Conservation (phyloP, 1,140 invertebrate genomes). For the Zophobas morio region DNA sequence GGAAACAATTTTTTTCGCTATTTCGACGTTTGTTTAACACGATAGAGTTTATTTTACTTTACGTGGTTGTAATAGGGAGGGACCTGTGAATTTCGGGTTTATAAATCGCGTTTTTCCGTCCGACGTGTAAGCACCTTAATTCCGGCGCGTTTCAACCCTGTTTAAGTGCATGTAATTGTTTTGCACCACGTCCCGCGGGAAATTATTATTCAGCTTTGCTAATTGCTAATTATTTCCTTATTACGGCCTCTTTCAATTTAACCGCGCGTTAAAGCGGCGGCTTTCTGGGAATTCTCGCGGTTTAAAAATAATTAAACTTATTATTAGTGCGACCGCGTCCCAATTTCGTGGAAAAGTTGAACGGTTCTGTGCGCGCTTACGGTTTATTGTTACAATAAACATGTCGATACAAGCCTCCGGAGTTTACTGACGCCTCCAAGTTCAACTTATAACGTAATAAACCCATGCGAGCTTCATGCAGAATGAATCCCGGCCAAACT, state of each 20-base stretch:
- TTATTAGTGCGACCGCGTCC: not conserved
- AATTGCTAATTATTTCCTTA: constrained; percentile 15
- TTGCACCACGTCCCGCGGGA: constrained; percentile 7
- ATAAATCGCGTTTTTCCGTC: too few relatives aligned
- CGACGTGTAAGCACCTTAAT: too few relatives aligned
- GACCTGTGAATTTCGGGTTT: too few relatives aligned
- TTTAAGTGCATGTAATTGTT: constrained; percentile 12
- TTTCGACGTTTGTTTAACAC: too few relatives aligned
- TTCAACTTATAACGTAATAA: constrained; percentile 55
- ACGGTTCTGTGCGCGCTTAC: not conserved
- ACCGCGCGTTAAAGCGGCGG: not conserved
- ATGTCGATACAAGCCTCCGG: constrained; percentile 39
- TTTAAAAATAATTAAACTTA: constrained; percentile 9
- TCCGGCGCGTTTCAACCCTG: not conserved
- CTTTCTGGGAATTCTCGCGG: not conserved
- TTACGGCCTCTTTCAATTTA: not conserved
- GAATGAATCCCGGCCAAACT: constrained; percentile 54
- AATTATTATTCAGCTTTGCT: constrained; percentile 3
- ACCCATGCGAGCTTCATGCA: constrained; percentile 52
- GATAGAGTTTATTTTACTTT: too few relatives aligned
- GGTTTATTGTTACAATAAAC: constrained; percentile 40
- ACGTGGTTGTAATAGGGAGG: too few relatives aligned
- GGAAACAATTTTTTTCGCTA: too few relatives aligned
- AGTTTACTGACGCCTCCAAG: constrained; percentile 37
- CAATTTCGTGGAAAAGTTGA: not conserved